Evolutionary conservation across 1,140 invertebrate species (phyloP), one percentile per base, ranked within the genome.

Genomic region (Drosophila albomicans): DNA sequence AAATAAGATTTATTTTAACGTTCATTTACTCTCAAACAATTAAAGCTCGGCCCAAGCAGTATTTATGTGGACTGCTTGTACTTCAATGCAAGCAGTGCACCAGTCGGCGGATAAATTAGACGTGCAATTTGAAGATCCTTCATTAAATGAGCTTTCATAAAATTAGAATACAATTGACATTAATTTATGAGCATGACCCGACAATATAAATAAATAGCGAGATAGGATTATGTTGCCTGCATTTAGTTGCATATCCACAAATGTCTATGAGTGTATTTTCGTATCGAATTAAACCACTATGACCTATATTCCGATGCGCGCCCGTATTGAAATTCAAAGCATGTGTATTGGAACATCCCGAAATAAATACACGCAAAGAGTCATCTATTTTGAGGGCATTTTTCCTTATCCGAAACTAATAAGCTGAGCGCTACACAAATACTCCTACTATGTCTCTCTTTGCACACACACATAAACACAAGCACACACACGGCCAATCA

Each of bases 371-470:
- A 67, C 48, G 63, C 58, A 61, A 70, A 70, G 48, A 68, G 46
- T 65, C 64, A 56, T 74, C 74, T 84, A 88, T 89, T 88, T 89
- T 49, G 63, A 79, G 85, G 56, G 49, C 46, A 67, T 63, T 75
- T 72, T 78, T 84, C 75, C 69, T 73, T 71, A 84, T 82, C 74
- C 5, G 79, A 70, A 78, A 79, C 62, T 81, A 79, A 88, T 84
- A 87, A 87, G 72, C 84, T 75, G 51, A 74, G 15, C 54, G 62
- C 45, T 49, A 52, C 49, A 65, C 61, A 8, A 13, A 58, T 16
- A 78, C 51, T 58, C 51, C 63, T 57, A 68, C 41, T 57, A 68
- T 30, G 46, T 30, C 52, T 13, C 16, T 46, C 54, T 20, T 28
- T 10, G 54, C 57, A 35, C 56, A 20, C 20, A 30, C 57, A 43